Evolutionary conservation across 64 coral and sea anemone genomes (phyloP).

Genomic region (Montipora capricornis): DNA sequence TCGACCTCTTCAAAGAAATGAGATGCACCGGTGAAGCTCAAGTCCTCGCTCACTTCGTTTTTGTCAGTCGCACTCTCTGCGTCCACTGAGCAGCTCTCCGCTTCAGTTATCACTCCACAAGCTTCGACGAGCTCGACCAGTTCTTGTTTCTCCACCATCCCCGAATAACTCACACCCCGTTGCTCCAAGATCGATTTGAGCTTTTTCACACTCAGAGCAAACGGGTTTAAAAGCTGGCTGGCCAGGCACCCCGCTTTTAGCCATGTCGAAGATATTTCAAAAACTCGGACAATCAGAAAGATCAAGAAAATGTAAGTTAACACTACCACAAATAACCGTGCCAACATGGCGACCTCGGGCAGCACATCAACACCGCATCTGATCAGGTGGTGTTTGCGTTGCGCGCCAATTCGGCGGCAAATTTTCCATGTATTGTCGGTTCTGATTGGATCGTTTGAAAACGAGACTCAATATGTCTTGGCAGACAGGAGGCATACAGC

Average conservation of each 20-base stretch:
- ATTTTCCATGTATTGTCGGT: background rate
- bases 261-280: slow-evolving; percentile 95
- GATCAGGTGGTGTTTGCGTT: slow-evolving; percentile 29
- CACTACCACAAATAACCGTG: slow-evolving; percentile 72
- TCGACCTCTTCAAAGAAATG: slow-evolving; percentile 98
- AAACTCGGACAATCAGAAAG: slow-evolving; percentile 84
- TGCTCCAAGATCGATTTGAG: slow-evolving; percentile 94
- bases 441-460: slow-evolving; percentile 72
- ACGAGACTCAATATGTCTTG: background rate
- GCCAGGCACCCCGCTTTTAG: slow-evolving; percentile 89
- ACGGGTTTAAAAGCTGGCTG: slow-evolving; percentile 86
- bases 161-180: slow-evolving; percentile 94
- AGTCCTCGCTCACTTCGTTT: slow-evolving; percentile 65
- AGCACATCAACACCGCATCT: slow-evolving; percentile 50
- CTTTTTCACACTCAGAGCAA: slow-evolving; percentile 94
- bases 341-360: slow-evolving; percentile 79
- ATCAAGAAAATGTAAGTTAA: slow-evolving; percentile 88
- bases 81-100: slow-evolving; percentile 69
- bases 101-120: slow-evolving; percentile 81
- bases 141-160: slow-evolving; percentile 94
- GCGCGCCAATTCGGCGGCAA: slow-evolving; percentile 70
- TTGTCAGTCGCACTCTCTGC: slow-evolving; percentile 25
- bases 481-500: background rate
- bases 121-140: slow-evolving; percentile 91
- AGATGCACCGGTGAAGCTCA: slow-evolving; percentile 83